Evolutionary conservation across 2,113 vertebrate genomes (phyloP).

Genomic region (Caretta caretta): DNA sequence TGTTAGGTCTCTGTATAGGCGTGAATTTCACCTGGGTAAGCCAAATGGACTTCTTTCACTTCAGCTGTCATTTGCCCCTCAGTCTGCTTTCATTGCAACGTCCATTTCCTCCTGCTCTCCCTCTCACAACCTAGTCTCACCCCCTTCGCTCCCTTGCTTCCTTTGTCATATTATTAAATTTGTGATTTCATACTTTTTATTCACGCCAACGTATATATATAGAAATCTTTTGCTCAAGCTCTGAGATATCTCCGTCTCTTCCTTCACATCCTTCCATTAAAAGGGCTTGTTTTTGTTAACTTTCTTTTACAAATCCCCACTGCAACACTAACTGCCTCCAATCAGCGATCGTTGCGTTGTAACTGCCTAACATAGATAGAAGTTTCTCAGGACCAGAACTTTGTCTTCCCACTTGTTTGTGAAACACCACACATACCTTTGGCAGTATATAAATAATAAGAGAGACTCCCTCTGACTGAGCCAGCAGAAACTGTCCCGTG

Average conservation of each 20-base stretch:
- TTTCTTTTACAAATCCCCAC: background rate
- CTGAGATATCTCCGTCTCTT: background rate
- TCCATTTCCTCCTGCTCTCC: constrained; percentile 45
- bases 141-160: constrained; percentile 46
- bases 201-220: constrained; percentile 6
- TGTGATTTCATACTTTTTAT: constrained; percentile 45
- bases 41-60: constrained; percentile 34
- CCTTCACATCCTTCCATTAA: constrained; percentile 27
- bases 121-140: constrained; percentile 26
- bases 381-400: background rate
- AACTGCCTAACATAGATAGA: background rate
- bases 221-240: constrained; percentile 17
- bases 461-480: background rate
- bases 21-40: constrained; percentile 18
- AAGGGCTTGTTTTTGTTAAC: background rate
- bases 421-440: background rate
- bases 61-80: constrained; percentile 12
- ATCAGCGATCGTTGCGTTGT: background rate
- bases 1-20: background rate
- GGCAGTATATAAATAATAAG: fast-evolving
- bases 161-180: constrained; percentile 45
- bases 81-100: constrained; percentile 16
- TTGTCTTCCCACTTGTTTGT: background rate
- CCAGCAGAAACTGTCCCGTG: fast-evolving
- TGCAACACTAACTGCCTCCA: background rate